Evolutionary conservation across 2,113 vertebrate species (phyloP).

Genomic region (Peromyscus maniculatus): DNA sequence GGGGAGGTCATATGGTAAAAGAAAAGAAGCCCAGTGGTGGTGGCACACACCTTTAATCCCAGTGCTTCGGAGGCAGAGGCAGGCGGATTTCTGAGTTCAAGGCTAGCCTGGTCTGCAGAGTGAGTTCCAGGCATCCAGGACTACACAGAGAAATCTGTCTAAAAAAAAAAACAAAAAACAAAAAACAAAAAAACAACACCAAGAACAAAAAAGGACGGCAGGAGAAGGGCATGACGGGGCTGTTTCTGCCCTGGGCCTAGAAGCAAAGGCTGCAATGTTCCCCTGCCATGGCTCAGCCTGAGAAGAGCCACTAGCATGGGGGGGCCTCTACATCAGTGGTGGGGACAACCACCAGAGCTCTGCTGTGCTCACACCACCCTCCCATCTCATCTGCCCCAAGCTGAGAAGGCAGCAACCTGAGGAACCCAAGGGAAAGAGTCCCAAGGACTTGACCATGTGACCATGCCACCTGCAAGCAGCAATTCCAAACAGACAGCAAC

Average conservation of each 20-base stretch:
- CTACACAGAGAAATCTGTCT: not conserved
- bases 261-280: not conserved
- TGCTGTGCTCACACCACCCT: accelerated
- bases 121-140: not conserved
- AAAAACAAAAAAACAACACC: not conserved
- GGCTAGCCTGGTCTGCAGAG: not conserved
- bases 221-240: not conserved
- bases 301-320: accelerated
- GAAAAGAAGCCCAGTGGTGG: not conserved
- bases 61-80: not conserved
- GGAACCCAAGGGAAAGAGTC: too few species aligned
- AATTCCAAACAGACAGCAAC: not conserved
- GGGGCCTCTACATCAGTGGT: too few species aligned
- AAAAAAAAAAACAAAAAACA: not conserved
- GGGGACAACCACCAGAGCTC: accelerated
- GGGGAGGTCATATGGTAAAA: too few species aligned
- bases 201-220: not conserved
- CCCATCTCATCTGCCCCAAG: not conserved
- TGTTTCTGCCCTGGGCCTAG: not conserved
- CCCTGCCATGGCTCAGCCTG: accelerated
- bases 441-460: accelerated
- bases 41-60: not conserved
- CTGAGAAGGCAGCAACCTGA: not conserved
- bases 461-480: accelerated
- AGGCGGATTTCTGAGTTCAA: not conserved